These are phyloP conservation scores for Apostichopus parvimensis DNA, from an alignment of 35 echinoderm and acorn worm species.

Conservation along the genomic window DNA sequence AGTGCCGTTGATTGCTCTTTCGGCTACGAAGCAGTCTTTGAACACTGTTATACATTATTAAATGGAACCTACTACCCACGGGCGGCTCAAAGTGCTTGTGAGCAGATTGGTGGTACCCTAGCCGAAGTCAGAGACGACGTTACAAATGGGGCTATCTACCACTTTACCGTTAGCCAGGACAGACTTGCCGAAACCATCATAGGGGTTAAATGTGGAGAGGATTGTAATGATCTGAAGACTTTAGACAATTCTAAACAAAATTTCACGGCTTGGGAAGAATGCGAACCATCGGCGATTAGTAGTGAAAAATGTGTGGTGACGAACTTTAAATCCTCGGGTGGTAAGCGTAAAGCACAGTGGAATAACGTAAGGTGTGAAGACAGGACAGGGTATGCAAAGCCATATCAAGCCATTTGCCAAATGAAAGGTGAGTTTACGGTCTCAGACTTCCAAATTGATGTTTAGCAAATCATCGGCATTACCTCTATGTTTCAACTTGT, in stretches of 20 bases:
- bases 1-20: not conserved
- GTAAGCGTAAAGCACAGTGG: not conserved
- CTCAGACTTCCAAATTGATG: not conserved
- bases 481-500: not conserved
- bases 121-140: slow-evolving; percentile 18
- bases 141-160: slow-evolving; percentile 23
- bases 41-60: not conserved
- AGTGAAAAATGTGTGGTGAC: not conserved
- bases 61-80: not conserved
- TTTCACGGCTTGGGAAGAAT: slow-evolving; percentile 26
- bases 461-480: not conserved
- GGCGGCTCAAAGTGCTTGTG: not conserved
- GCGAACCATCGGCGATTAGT: not conserved
- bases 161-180: not conserved
- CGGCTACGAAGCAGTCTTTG: not conserved
- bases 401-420: not conserved
- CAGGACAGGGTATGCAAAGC: not conserved
- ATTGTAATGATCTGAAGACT: slow-evolving; percentile 2
- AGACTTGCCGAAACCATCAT: not conserved
- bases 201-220: not conserved
- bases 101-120: not conserved
- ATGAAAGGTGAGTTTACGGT: slow-evolving; percentile 5
- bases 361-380: not conserved
- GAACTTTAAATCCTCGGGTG: not conserved
- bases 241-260: not conserved